Percentiles rank a stretch among this genome's conserved stretches.
Evolutionary conservation across 30 jellyfish, hydroid and myxozoan genomes (phyloP).

Genomic region (Cassiopea andromeda): DNA sequence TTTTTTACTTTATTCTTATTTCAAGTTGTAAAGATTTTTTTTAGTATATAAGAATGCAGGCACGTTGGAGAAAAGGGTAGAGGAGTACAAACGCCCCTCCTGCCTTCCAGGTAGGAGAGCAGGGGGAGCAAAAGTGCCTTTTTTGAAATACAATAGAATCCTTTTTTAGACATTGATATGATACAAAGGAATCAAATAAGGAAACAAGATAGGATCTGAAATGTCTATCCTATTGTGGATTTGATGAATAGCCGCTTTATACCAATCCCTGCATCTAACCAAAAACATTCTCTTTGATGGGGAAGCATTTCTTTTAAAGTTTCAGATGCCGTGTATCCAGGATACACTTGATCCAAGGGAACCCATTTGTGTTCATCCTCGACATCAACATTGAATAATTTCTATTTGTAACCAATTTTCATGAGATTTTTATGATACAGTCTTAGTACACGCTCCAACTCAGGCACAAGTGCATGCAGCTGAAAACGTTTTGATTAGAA

Average conservation of each 20-base stretch:
- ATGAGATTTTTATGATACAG: conserved; percentile 9
- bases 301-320: background rate
- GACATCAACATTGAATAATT: conserved; percentile 6
- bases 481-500: conserved; percentile 55
- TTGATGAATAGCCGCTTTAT: background rate
- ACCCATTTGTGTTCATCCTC: conserved; percentile 58
- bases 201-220: background rate
- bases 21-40: no score
- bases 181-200: no score
- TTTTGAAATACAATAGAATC: no score
- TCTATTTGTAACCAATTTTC: conserved; percentile 24
- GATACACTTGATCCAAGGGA: conserved; percentile 41
- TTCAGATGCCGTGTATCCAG: background rate
- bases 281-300: background rate
- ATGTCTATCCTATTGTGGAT: background rate
- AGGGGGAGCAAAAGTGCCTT: no score
- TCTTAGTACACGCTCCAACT: conserved; percentile 35
- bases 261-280: background rate
- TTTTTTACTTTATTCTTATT: no score
- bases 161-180: no score
- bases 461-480: conserved; percentile 42
- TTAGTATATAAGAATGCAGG: no score
- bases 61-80: no score
- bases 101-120: no score
- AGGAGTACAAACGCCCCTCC: no score